Evolutionary conservation across 2,888 invertebrate species (phyloP), one percentile per base, ranked within the genome.

Genomic region (Volucella inanis): DNA sequence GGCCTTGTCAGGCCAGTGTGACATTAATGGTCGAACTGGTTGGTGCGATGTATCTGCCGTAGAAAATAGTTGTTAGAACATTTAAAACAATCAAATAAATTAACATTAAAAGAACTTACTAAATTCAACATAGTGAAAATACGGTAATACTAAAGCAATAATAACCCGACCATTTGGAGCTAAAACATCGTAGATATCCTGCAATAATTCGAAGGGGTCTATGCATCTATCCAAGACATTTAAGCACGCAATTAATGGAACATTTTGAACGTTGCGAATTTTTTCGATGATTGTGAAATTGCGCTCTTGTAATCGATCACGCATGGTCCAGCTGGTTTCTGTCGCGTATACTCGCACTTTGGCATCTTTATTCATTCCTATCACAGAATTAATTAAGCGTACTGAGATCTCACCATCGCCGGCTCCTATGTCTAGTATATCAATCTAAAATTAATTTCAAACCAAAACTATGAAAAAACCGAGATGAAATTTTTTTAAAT

Each of bases 191-290:
- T 94, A 94, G 39, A 99, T 96, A 88, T 96, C 94, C 68, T 93
- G 93, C 87, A 99, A 93, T 89, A 99, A 94, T 71, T 95, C 94
- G 87, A 95, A 93, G 0, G 99, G 98, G 88, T 94, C 94, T 90
- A 96, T 96, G 93, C 98, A 98, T 71, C 99, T 95, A 92, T 99
- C 99, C 87, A 99, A 93, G 43, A 99, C 94, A 92, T 99, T 99
- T 87, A 99, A 93, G 92, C 98, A 98, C 10, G 91, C 89, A 70
- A 92, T 89, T 65, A 92, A 87, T 47, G 92, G 91, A 1, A 92
- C 88, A 82, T 92, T 90, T 55, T 89, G 88, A 8, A 92, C 76
- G 39, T 90, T 89, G 52, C 87, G 88, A n/a, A 92, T 90, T 81
- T 90, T 90, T 31, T 90, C 90, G 57, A 92, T 88, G 8, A 92